Evolutionary conservation across 1,140 invertebrate species (phyloP).

Genomic region (Drosophila sp.): DNA sequence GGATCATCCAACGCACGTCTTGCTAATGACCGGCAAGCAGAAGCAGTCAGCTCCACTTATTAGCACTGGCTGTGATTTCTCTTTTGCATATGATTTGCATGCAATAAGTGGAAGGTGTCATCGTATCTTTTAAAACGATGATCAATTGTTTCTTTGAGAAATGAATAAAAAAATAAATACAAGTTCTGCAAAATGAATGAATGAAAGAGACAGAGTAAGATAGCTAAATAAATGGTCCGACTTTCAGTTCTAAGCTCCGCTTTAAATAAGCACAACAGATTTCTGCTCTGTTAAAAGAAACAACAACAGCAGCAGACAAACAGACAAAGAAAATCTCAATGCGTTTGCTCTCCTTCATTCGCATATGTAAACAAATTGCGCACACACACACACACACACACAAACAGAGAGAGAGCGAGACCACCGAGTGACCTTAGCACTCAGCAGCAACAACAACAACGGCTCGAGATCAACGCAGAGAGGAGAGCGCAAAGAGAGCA

Average conservation of each 20-base stretch:
- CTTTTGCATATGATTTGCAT: constrained; percentile 36
- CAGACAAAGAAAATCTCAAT: constrained; percentile 24
- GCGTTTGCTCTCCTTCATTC: constrained; percentile 23
- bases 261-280: too few species aligned
- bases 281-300: constrained; percentile 15
- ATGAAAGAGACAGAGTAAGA: neutral
- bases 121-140: constrained; percentile 1
- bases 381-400: constrained; percentile 21
- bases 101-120: constrained; percentile 32
- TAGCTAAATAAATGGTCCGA: neutral
- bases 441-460: constrained; percentile 24
- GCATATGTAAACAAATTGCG: constrained; percentile 65
- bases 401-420: constrained; percentile 43
- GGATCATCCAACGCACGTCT: constrained; percentile 24
- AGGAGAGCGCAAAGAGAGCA: constrained; percentile 4
- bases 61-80: constrained; percentile 36
- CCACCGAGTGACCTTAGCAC: constrained; percentile 71
- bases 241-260: constrained; percentile 6
- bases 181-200: neutral
- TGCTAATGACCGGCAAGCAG: constrained; percentile 26
- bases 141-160: constrained; percentile 7
- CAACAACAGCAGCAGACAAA: neutral
- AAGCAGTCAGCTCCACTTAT: constrained; percentile 41
- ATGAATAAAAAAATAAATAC: neutral
- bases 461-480: constrained; percentile 19